Percentiles rank a stretch among this genome's conserved stretches.
Evolutionary conservation across 2,888 invertebrate species (phyloP).

Genomic region (Erpobdella octoculata): DNA sequence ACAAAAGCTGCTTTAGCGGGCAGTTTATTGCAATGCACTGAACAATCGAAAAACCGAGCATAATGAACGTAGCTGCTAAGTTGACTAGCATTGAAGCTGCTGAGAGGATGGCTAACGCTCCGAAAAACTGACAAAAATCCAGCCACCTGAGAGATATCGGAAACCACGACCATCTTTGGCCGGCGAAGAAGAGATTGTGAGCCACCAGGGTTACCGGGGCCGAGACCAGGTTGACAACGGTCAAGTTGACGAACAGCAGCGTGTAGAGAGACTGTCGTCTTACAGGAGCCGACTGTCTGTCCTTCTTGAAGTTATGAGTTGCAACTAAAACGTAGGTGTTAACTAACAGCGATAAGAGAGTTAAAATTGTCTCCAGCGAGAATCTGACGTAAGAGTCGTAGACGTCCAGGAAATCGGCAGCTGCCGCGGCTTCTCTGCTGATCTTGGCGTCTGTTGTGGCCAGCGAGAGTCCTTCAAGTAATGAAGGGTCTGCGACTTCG

Average conservation of each 20-base stretch:
- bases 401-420: background rate
- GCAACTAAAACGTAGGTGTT: background rate
- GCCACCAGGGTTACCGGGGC: constrained; percentile 31
- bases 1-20: constrained; percentile 31
- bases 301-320: background rate
- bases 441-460: too few relatives aligned
- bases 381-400: background rate
- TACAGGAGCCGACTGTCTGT: background rate
- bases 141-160: background rate
- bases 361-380: background rate
- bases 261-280: constrained; percentile 33
- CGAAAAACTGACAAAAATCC: constrained; percentile 26
- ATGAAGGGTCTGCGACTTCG: too few relatives aligned
- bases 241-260: constrained; percentile 35
- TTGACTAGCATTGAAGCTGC: constrained; percentile 28
- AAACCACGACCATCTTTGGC: constrained; percentile 5
- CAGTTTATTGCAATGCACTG: constrained; percentile 36
- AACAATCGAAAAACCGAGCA: constrained; percentile 35
- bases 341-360: background rate
- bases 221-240: constrained; percentile 33
- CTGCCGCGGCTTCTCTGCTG: background rate
- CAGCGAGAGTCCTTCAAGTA: too few relatives aligned
- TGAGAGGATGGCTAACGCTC: background rate
- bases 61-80: constrained; percentile 31
- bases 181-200: constrained; percentile 34